Evolutionary conservation across 1,140 invertebrate genomes (phyloP).

Genomic region (Archegozetes longisetosus): DNA sequence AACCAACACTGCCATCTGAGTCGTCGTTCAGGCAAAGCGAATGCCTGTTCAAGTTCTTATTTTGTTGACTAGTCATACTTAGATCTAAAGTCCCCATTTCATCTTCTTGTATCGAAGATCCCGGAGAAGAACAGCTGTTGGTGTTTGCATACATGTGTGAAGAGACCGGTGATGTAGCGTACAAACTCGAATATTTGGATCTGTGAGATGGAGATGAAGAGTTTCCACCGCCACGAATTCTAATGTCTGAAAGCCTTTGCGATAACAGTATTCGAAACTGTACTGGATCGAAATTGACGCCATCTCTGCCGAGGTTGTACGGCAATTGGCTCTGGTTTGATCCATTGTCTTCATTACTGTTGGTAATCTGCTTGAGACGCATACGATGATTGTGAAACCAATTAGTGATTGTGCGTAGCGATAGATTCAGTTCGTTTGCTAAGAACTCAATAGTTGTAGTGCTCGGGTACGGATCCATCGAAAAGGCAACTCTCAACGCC

Average conservation of each 20-base stretch:
- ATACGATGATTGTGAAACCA: constrained; percentile 99
- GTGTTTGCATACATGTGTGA: constrained; percentile 12
- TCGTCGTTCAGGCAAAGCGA: constrained; percentile 24
- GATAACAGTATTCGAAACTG: constrained; percentile 72
- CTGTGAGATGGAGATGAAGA: constrained; percentile 5
- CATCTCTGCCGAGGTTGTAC: constrained; percentile 18
- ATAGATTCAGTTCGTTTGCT: constrained; percentile 73
- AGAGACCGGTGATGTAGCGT: background rate
- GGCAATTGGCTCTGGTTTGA: constrained; percentile 11
- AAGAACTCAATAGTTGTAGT: constrained; percentile 87
- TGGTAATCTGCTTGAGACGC: constrained; percentile 74
- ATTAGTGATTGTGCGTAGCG: constrained; percentile 88
- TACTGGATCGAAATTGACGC: constrained; percentile 56
- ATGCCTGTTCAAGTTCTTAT: constrained; percentile 3
- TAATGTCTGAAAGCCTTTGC: constrained; percentile 44
- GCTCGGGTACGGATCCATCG: constrained; percentile 88
- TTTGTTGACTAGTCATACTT: constrained; percentile 41
- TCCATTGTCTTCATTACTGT: constrained; percentile 38
- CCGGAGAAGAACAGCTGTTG: constrained; percentile 17
- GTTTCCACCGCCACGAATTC: constrained; percentile 30
- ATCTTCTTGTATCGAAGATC: constrained; percentile 17
- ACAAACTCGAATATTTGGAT: constrained; percentile 6
- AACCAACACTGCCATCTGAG: constrained; percentile 33
- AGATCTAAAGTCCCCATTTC: constrained; percentile 41
- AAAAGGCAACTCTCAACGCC: constrained; percentile 77